Conservation (phyloP, 2,888 invertebrate species). For the Yponomeuta plumbellus region DNA sequence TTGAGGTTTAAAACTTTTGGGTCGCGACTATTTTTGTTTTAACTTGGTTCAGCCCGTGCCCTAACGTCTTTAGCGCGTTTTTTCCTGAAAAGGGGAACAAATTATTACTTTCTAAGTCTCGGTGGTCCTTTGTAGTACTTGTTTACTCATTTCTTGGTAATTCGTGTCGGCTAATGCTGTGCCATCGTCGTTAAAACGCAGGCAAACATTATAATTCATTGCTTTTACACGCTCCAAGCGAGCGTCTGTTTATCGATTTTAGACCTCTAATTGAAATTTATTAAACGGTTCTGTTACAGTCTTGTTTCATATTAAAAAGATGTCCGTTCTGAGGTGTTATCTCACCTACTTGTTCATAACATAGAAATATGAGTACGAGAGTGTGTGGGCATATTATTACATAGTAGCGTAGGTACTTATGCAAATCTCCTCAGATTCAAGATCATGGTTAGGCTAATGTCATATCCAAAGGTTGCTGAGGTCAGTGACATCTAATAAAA, state of each 20-base stretch:
- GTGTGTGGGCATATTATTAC: neutral
- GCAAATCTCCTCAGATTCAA: neutral
- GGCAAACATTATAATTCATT: constrained; percentile 60
- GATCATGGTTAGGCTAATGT: neutral
- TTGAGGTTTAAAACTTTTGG: neutral
- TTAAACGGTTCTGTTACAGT: neutral
- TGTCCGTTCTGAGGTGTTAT: too few relatives aligned
- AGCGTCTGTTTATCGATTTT: constrained; percentile 38
- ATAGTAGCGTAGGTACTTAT: neutral
- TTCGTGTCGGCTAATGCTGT: constrained; percentile 69
- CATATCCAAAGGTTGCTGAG: neutral
- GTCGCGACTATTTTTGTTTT: neutral
- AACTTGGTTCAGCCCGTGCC: constrained; percentile 20
- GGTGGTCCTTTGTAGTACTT: constrained; percentile 59
- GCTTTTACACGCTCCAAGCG: constrained; percentile 44
- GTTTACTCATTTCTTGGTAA: constrained; percentile 66
- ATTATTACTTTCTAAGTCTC: constrained; percentile 33
- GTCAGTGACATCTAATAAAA: neutral
- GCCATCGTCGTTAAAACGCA: constrained; percentile 57
- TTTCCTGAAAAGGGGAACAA: neutral
- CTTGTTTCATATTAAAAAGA: too few relatives aligned
- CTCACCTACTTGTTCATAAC: too few relatives aligned
- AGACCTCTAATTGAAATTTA: constrained; percentile 21
- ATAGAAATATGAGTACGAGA: neutral
- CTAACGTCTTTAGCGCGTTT: constrained; percentile 26